Conservation (phyloP, 2,113 vertebrate species). For the Stercorarius parasiticus region DNA sequence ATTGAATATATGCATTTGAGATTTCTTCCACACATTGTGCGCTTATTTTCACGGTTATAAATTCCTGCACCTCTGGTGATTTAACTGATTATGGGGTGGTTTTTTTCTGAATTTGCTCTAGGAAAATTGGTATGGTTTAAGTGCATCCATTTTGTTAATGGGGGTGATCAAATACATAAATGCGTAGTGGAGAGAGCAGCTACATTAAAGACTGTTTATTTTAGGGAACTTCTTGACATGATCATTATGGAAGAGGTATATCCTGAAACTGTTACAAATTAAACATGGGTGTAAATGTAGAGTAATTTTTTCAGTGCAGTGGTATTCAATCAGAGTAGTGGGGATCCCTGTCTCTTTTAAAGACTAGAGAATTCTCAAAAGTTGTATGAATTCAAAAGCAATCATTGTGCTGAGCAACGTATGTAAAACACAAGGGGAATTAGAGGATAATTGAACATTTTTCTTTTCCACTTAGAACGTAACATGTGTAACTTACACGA, state of each 20-base stretch:
- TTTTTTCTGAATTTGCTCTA: not conserved
- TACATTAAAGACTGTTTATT: not conserved
- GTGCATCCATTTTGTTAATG: not conserved
- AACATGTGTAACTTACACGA: not conserved
- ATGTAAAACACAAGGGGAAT: not conserved
- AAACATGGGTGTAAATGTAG: not conserved
- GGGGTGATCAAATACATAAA: not conserved
- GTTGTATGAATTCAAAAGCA: not conserved
- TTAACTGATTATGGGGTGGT: not conserved
- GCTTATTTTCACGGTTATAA: not conserved
- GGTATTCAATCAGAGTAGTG: not conserved
- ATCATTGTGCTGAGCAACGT: not conserved
- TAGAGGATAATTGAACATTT: not conserved
- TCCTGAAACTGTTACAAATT: not conserved
- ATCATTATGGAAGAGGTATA: not conserved
- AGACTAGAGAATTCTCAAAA: not conserved
- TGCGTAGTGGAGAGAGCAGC: not conserved
- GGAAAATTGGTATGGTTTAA: not conserved
- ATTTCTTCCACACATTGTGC: not conserved
- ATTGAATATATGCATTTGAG: not conserved
- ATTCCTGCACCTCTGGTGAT: not conserved
- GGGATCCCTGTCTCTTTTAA: not conserved
- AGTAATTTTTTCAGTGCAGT: not conserved
- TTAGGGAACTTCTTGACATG: not conserved
- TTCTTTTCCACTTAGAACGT: not conserved